Evolutionary conservation across 2,888 invertebrate genomes (phyloP), one percentile per base, ranked within the genome.

Genomic region (Erebia epiphron): DNA sequence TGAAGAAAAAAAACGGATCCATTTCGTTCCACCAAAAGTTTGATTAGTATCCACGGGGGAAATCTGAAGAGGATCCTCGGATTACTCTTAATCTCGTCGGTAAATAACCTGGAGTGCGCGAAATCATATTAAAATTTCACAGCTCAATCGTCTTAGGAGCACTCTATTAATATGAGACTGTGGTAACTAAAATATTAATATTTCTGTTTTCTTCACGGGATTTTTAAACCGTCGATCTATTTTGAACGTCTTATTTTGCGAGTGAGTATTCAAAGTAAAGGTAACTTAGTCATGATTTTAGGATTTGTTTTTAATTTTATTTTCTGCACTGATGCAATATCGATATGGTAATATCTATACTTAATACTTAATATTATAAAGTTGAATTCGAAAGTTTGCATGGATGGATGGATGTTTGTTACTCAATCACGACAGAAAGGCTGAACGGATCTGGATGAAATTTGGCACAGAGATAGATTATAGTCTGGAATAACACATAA

Each of bases 111-210:
- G 46, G 57, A 67, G 64, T 68, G 57, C 67, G 57, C 67, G 52
- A 63, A 62, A 54, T 64, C 65, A 56, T 61, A 68, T 70, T 67
- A 69, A 75, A 71, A 68, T 70, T 75, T 74, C 69, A 63, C 62
- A 69, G 69, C 61, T 52, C 71, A 71, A 74, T 75, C 71, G 69
- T 54, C 68, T 74, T 70, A 69, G 64, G 57, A 72, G 69, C 61
- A 43, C 61, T 62, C 71, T 71, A 71, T 71, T 73, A 75, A 75
- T 70, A 72, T 67, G 62, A 74, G 65, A 43, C 64, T 63, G 64
- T 54, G 58, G 62, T 41, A 64, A 67, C 64, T 72, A 61, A 58
- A 65, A 70, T 61, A 71, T 73, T 72, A 69, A 71, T 57, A 26
- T 69, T 58, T 26, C 62, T 63, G 46, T 52, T 64, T 35, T 52